A percentile compares a stretch with the other conserved stretches of the same genome.
Evolutionary conservation across 2,797 vertebrate species (phyloP).

Genomic region (Neosilurus hyrtlii): DNA sequence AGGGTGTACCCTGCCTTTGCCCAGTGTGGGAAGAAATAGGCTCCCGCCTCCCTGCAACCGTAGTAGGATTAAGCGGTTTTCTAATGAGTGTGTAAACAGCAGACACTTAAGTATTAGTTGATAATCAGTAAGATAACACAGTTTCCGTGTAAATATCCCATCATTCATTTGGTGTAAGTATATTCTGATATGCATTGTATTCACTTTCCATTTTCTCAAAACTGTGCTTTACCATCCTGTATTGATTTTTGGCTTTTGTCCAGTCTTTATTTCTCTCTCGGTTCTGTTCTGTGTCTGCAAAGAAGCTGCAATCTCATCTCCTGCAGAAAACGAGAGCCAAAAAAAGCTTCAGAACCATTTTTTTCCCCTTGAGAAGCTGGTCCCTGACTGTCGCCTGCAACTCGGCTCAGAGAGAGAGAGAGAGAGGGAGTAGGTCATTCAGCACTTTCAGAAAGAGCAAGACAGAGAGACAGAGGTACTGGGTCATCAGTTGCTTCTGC

Average conservation of each 20-base stretch:
- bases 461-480: conserved; percentile 28
- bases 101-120: background rate
- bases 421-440: conserved; percentile 20
- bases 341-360: conserved; percentile 35
- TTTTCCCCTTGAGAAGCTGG: background rate
- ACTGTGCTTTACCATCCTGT: conserved; percentile 8
- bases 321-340: conserved; percentile 1
- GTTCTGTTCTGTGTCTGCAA: conserved; percentile 7
- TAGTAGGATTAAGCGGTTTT: too few species aligned
- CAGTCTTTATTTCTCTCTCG: conserved; percentile 17
- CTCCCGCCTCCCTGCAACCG: too few species aligned
- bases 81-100: too few species aligned
- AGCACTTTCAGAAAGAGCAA: conserved; percentile 20
- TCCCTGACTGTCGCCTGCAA: conserved; percentile 14
- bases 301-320: conserved; percentile 24
- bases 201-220: conserved; percentile 1
- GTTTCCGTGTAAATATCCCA: background rate
- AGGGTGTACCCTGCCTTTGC: too few species aligned
- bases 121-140: conserved; percentile 1
- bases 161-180: background rate
- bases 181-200: conserved; percentile 1
- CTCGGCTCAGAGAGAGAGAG: conserved; percentile 14
- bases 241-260: conserved; percentile 24
- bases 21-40: too few species aligned
- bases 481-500: conserved; percentile 49